Base-by-base conservation (phyloP, 92 coral and sea anemone genomes). In the Actinernus sp. region DNA sequence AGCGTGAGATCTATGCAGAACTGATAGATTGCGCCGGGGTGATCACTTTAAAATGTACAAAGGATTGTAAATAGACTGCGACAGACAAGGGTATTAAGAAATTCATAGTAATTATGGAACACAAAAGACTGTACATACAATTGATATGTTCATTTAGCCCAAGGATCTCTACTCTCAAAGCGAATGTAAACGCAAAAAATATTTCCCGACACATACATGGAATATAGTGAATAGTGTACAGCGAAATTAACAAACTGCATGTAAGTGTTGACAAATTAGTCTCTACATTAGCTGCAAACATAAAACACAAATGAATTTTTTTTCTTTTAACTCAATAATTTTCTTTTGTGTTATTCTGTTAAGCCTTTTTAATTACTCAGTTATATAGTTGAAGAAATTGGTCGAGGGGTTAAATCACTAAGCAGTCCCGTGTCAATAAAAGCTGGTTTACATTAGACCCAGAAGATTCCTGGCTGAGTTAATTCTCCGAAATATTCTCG, bases 61-160 rank as follows among this genome's bases (percentile, higher is more conserved):
- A n/a, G n/a, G n/a, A n/a, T 31, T 65, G 72, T 65, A 48, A 23
- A 65, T 65, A 65, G 31, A 6, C 58, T 51, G n/a, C 30, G 58
- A 45, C 55, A 27, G 14, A 45, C 17, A 2, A 46, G 23, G 20
- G 8, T 44, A 60, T 61, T 14, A 30, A 31, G 55, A 31, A 48
- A 28, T 65, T 29, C 30, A 26, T 18, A 31, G 26, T 49, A 49
- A 65, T 65, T 48, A 65, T 65, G 10, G 8, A 65, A 22, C 11
- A 65, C 72, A 65, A 65, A 48, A 26, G 25, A 13, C 34, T 31
- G 72, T 65, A 49, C 54, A 65, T 63, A 49, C 10, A 26, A 22
- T 59, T 37, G 48, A 22, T 48, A 26, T 27, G 8, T 19, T 31
- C 30, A 29, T 46, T 45, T 63, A n/a, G n/a, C n/a, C n/a, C n/a